Evolutionary conservation across 2,888 invertebrate species (phyloP).

Genomic region (Phaonia tiefii): DNA sequence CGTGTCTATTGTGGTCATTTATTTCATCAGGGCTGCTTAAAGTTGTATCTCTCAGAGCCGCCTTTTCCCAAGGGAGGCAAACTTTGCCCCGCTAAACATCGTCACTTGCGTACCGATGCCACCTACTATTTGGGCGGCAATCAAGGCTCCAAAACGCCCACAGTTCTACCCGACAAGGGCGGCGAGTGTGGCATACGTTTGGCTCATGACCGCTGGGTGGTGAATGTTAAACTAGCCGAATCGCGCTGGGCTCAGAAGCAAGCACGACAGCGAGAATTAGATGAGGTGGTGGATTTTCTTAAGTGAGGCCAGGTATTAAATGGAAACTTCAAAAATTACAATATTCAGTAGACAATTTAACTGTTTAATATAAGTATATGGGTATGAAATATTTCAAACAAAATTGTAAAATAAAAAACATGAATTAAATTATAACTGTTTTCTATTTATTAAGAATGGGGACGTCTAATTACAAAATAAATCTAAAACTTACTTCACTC

Average conservation of each 20-base stretch:
- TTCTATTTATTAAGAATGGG: no score
- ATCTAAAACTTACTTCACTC: no score
- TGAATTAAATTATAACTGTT: no score
- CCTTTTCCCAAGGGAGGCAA: conserved; percentile 88
- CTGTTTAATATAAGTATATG: no score
- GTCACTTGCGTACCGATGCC: conserved; percentile 79
- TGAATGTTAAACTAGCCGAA: conserved; percentile 86
- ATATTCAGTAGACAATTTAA: no score
- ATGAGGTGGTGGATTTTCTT: conserved; percentile 88
- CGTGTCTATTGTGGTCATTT: conserved; percentile 88
- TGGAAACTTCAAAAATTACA: no score
- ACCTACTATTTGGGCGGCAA: conserved; percentile 73
- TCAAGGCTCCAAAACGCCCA: conserved; percentile 55
- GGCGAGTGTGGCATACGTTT: conserved; percentile 84
- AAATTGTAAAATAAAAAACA: no score
- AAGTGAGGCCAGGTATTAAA: conserved; percentile 79
- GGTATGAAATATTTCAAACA: no score
- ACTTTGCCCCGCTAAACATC: conserved; percentile 82
- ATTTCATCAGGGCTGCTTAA: conserved; percentile 86
- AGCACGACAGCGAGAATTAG: conserved; percentile 86
- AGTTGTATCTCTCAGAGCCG: conserved; percentile 86
- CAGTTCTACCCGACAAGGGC: conserved; percentile 61
- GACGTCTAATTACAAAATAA: no score
- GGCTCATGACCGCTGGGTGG: conserved; percentile 88
- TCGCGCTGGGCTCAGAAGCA: conserved; percentile 90